Conservation (phyloP, 2,797 vertebrate species). For the Hirundo rustica region DNA sequence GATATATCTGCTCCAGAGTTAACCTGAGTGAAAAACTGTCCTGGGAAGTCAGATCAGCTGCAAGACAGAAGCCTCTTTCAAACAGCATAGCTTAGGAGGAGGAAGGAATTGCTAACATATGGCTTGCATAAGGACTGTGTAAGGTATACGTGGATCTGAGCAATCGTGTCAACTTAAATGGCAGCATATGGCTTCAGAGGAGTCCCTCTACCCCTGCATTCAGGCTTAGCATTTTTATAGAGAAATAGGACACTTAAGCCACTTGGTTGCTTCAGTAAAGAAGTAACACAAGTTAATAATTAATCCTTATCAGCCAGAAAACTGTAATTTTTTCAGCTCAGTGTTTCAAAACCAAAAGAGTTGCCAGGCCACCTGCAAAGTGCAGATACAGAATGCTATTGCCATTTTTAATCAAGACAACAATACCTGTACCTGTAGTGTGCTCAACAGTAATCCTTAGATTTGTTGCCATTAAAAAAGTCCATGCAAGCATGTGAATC, state of each 20-base stretch:
- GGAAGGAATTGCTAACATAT: neutral
- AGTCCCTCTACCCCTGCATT: neutral
- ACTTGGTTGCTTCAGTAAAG: neutral
- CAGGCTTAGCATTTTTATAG: neutral
- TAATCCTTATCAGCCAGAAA: neutral
- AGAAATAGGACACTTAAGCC: neutral
- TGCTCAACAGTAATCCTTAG: neutral
- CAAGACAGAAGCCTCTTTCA: neutral
- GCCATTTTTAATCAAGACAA: neutral
- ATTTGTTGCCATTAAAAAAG: neutral
- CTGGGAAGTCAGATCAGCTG: neutral
- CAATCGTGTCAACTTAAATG: neutral
- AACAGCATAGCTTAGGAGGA: neutral
- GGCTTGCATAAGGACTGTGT: neutral
- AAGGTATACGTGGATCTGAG: neutral
- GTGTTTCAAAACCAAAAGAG: neutral
- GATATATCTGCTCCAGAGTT: neutral
- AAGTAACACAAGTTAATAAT: neutral
- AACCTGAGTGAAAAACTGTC: neutral
- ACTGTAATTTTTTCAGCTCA: neutral
- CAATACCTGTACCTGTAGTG: neutral
- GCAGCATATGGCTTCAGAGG: neutral
- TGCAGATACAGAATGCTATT: neutral
- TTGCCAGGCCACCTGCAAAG: neutral
- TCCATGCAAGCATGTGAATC: neutral